These are phyloP conservation scores for Drosophila grimshawi DNA, from an alignment of 1,140 invertebrate genomes.

Conservation along the genomic window DNA sequence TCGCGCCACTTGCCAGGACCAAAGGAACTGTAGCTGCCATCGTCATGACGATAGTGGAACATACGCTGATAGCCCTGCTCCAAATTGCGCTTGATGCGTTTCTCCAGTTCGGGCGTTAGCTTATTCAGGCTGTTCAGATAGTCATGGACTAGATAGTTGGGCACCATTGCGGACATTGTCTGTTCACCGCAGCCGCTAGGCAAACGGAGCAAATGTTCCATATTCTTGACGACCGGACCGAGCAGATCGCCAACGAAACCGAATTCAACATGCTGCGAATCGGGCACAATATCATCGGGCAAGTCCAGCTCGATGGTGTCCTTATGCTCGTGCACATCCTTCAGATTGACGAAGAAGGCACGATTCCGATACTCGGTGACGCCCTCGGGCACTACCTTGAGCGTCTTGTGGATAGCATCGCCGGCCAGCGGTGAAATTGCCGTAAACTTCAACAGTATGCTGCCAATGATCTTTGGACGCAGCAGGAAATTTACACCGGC, in stretches of 20 bases:
- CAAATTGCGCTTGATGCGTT: constrained; percentile 90
- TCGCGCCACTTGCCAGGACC: constrained; percentile 85
- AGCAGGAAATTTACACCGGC: constrained; percentile 92
- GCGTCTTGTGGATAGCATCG: constrained; percentile 89
- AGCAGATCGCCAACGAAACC: constrained; percentile 91
- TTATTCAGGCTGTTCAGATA: constrained; percentile 86
- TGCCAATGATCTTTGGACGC: constrained; percentile 89
- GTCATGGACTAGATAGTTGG: constrained; percentile 93
- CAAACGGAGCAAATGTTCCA: constrained; percentile 91
- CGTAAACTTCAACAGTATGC: constrained; percentile 90
- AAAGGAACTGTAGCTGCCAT: constrained; percentile 98
- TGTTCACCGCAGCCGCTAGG: constrained; percentile 97
- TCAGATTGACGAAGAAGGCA: constrained; percentile 91
- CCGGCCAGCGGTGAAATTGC: constrained; percentile 89
- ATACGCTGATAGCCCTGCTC: constrained; percentile 97
- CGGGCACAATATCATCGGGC: constrained; percentile 89
- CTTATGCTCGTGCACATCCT: constrained; percentile 85
- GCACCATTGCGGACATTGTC: constrained; percentile 96
- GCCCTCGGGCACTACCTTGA: constrained; percentile 92
- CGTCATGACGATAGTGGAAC: constrained; percentile 93
- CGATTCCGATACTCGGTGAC: constrained; percentile 91
- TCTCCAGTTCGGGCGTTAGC: constrained; percentile 86
- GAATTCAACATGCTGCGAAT: constrained; percentile 89
- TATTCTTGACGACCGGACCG: constrained; percentile 90
- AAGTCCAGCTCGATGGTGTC: constrained; percentile 88